Percentiles rank a stretch among this genome's conserved stretches.
Conservation (phyloP, 2,888 invertebrate species). For the Napeogenes inachia region DNA sequence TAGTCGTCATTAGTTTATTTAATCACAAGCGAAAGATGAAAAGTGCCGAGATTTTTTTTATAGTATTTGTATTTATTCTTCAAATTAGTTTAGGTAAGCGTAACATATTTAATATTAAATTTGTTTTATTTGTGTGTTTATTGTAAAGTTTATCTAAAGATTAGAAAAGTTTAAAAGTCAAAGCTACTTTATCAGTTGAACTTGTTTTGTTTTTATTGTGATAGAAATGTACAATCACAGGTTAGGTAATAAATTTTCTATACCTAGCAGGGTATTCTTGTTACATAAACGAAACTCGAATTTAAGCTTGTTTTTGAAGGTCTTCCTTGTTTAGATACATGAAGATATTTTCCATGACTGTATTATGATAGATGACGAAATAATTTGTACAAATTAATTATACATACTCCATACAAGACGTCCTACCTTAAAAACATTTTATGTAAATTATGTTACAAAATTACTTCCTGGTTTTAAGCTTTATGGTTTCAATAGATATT, state of each 20-base stretch:
- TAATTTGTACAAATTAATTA: too few relatives aligned
- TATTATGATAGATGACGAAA: too few relatives aligned
- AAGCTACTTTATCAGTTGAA: conserved; percentile 16
- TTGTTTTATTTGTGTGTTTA: conserved; percentile 6
- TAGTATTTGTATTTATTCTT: conserved; percentile 21
- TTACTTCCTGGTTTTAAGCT: too few relatives aligned
- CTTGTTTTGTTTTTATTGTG: neutral
- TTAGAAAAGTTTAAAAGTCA: conserved; percentile 31
- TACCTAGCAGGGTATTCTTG: too few relatives aligned
- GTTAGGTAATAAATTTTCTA: too few relatives aligned
- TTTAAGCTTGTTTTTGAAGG: neutral
- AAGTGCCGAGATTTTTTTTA: conserved; percentile 15
- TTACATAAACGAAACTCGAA: neutral
- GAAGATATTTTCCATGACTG: too few relatives aligned
- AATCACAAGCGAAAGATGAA: conserved; percentile 8
- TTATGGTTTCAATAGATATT: too few relatives aligned
- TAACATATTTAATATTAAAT: conserved; percentile 3
- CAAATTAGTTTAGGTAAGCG: conserved; percentile 30
- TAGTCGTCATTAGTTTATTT: conserved; percentile 1
- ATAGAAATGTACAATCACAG: neutral
- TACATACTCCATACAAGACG: too few relatives aligned
- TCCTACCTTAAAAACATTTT: too few relatives aligned
- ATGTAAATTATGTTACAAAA: too few relatives aligned
- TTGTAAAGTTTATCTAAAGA: conserved; percentile 17
- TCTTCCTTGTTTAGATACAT: neutral